A percentile compares a stretch with the other conserved stretches of the same genome.
Conservation (phyloP, 2,888 invertebrate genomes). For the Torymus texanus region DNA sequence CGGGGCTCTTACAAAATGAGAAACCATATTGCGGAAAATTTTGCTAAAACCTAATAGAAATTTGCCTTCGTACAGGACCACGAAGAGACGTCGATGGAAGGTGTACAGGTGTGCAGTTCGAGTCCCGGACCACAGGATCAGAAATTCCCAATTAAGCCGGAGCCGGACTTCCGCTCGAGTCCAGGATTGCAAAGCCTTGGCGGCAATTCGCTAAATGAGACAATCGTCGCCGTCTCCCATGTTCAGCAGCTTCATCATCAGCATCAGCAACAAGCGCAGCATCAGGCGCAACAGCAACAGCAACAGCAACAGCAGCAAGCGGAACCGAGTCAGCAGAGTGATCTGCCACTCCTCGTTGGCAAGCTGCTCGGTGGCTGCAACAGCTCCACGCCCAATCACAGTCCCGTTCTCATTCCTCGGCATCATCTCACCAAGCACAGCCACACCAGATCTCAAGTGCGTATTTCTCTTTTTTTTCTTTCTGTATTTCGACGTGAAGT, state of each 20-base stretch:
- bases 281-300: constrained; percentile 60
- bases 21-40: too few species aligned
- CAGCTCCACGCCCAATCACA: constrained; percentile 81
- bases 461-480: neutral
- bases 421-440: constrained; percentile 74
- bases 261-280: constrained; percentile 59
- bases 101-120: constrained; percentile 73
- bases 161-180: constrained; percentile 73
- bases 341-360: constrained; percentile 78
- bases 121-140: constrained; percentile 72
- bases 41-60: too few species aligned
- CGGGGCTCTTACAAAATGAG: too few species aligned
- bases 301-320: constrained; percentile 52
- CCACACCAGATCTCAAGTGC: constrained; percentile 73
- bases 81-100: constrained; percentile 76
- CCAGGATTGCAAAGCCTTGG: constrained; percentile 62
- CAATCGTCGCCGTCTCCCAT: constrained; percentile 66
- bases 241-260: constrained; percentile 65
- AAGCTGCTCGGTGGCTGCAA: constrained; percentile 80
- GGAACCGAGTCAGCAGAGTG: constrained; percentile 69
- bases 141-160: constrained; percentile 73
- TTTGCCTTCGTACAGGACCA: constrained; percentile 66
- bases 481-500: too few species aligned
- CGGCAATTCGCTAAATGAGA: constrained; percentile 67
- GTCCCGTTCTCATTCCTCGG: constrained; percentile 78